Evolutionary conservation across 2,113 vertebrate genomes (phyloP).

Genomic region (Rana temporaria): DNA sequence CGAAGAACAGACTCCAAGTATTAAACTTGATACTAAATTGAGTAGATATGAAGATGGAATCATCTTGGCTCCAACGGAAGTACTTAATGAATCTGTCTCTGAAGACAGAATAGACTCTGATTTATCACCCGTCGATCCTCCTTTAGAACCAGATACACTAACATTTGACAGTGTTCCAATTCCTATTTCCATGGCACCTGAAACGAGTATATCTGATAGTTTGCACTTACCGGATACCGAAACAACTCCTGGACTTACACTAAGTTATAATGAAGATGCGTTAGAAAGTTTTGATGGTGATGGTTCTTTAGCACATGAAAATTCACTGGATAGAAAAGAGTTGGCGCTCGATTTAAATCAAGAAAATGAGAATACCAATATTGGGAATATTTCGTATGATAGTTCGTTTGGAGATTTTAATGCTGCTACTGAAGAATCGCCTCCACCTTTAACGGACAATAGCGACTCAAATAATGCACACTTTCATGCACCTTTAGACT

Average conservation of each 20-base stretch:
- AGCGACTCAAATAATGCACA: conserved; percentile 48
- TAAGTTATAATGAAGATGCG: conserved; percentile 51
- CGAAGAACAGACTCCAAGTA: conserved; percentile 62
- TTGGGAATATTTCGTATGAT: conserved; percentile 54
- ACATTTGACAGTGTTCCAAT: conserved; percentile 52
- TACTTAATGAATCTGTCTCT: conserved; percentile 58
- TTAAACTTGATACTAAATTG: conserved; percentile 71
- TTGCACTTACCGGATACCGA: conserved; percentile 19
- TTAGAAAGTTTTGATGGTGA: conserved; percentile 56
- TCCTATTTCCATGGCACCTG: conserved; percentile 58
- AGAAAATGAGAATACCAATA: neutral
- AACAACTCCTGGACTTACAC: neutral
- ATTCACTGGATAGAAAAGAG: conserved; percentile 60
- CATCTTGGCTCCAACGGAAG: conserved; percentile 54
- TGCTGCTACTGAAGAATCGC: conserved; percentile 72
- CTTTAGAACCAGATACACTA: conserved; percentile 62
- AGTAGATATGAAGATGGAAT: conserved; percentile 66
- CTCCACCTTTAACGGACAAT: conserved; percentile 58
- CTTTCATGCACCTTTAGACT: conserved; percentile 69
- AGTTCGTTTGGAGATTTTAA: conserved; percentile 82
- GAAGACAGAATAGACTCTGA: conserved; percentile 58
- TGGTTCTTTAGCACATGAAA: conserved; percentile 58
- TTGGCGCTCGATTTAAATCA: conserved; percentile 60
- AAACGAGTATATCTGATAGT: conserved; percentile 5
- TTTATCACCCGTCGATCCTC: conserved; percentile 60